Base-by-base conservation (phyloP, 2,888 invertebrate genomes). In the Panorpa germanica region DNA sequence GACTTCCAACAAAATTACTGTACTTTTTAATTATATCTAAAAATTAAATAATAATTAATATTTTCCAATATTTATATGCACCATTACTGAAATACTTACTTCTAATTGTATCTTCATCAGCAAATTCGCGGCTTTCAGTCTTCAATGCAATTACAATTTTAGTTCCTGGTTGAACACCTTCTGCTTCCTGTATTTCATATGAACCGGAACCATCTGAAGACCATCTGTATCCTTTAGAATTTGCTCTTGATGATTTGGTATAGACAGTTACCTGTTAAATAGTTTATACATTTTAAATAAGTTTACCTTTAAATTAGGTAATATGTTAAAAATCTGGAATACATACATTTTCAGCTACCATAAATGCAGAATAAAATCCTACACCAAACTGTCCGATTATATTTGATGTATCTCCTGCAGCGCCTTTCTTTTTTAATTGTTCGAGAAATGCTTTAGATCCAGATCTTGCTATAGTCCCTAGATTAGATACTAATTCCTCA, bases 311-410 rank as follows among this genome's bases (percentile, higher is more conserved):
- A n/a, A 6, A 8, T 23, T n/a, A 23, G 8, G 10, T 26, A 14
- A 14, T 14, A 8, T 26, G 12, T 26, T 7, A 10, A 26, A 9
- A 14, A 8, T 14, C 13, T 25, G 14, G 11, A 5, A 5, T 13
- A 12, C 12, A 13, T 6, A 13, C 12, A 5, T 72, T 75, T 40
- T 86, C 77, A 25, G 85, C 83, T 4, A 90, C 88, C 86, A 90
- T 90, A 48, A 91, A 90, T 4, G 77, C 72, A 9, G 95, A 93
- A 53, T 96, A 96, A 53, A 96, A 96, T 2, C 95, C 96, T 11
- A 96, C 96, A 39, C 95, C 96, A 61, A 96, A 96, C 52, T 96
- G 93, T 4, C 95, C 91, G 48, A 93, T 91, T 30, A 93, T 88
- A 37, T 77, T 72, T 28, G 68, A 74, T 0, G 69, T 52, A 39